Evolutionary conservation across 1,140 invertebrate genomes (phyloP).

Genomic region (Calephelis nemesis): DNA sequence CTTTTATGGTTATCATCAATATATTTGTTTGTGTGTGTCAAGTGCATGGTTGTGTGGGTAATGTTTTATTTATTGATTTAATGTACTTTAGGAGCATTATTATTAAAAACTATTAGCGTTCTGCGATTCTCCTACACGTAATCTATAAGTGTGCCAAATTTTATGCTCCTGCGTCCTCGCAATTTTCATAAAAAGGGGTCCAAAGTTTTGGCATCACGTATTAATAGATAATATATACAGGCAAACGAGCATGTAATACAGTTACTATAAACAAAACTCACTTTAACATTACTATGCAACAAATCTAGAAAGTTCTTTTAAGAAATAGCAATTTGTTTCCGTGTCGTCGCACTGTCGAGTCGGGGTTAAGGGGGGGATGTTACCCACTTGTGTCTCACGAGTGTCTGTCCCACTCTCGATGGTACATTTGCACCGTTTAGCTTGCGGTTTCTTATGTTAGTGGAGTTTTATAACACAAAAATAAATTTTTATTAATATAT

Average conservation of each 20-base stretch:
- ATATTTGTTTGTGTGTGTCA: no score
- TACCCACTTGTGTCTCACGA: conserved; percentile 1
- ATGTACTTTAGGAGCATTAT: no score
- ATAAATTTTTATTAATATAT: no score
- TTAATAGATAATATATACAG: not conserved
- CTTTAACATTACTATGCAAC: not conserved
- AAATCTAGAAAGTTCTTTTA: not conserved
- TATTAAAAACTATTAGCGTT: no score
- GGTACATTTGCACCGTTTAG: conserved; percentile 10
- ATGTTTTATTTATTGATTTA: no score
- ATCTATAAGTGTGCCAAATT: no score
- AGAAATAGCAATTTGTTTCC: conserved; percentile 5
- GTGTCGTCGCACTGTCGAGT: conserved; percentile 8
- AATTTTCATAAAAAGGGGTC: no score
- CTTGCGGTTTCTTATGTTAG: not conserved
- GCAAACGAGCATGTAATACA: not conserved
- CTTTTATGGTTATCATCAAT: no score
- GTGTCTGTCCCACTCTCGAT: conserved; percentile 2
- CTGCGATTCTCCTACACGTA: no score
- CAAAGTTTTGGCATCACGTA: no score
- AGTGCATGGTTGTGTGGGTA: no score
- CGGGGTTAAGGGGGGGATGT: conserved; percentile 11
- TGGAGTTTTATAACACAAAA: not conserved
- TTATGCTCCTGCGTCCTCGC: no score
- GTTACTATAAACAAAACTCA: not conserved